phyloP scores from a whole-genome alignment of 1,140 invertebrate species.

The Prorops nasuta region DNA sequence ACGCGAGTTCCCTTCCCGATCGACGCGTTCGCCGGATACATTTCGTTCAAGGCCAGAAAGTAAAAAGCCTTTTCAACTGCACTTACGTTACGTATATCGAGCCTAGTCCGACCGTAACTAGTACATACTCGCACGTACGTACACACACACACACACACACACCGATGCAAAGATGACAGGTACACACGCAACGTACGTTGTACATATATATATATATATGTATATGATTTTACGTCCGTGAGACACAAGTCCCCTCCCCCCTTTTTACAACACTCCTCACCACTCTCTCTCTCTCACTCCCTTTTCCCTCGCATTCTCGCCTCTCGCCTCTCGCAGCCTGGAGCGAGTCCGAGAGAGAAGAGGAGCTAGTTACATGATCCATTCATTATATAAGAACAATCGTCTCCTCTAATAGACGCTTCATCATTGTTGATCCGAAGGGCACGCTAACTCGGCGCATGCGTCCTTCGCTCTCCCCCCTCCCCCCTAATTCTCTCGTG shows the following conservation, averaged over 20 bases:
- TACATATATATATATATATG: no score
- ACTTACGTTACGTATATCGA: conserved; percentile 30
- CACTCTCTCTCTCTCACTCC: neutral
- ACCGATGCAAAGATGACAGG: conserved; percentile 20
- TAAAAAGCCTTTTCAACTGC: conserved; percentile 56
- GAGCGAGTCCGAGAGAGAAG: conserved; percentile 31
- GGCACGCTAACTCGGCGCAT: conserved; percentile 31
- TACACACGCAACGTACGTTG: conserved; percentile 28
- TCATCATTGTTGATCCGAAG: conserved; percentile 52
- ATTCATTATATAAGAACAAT: conserved; percentile 59
- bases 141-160: conserved; percentile 7
- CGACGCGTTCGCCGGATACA: conserved; percentile 55
- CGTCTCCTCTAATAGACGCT: conserved; percentile 53
- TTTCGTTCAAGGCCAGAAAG: conserved; percentile 55
- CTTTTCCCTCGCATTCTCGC: conserved; percentile 1
- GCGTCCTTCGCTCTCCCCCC: conserved; percentile 15
- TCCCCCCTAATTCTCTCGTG: conserved; percentile 1
- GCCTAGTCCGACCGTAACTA: conserved; percentile 26
- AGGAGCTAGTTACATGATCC: conserved; percentile 55
- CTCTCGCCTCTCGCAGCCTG: conserved; percentile 11
- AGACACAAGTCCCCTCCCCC: conserved; percentile 3
- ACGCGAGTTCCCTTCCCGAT: no score
- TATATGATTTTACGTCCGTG: neutral
- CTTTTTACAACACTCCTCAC: neutral
- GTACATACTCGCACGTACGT: conserved; percentile 16